Base-by-base conservation (phyloP, 2,113 vertebrate species). In the Lycocorax pyrrhopterus region DNA sequence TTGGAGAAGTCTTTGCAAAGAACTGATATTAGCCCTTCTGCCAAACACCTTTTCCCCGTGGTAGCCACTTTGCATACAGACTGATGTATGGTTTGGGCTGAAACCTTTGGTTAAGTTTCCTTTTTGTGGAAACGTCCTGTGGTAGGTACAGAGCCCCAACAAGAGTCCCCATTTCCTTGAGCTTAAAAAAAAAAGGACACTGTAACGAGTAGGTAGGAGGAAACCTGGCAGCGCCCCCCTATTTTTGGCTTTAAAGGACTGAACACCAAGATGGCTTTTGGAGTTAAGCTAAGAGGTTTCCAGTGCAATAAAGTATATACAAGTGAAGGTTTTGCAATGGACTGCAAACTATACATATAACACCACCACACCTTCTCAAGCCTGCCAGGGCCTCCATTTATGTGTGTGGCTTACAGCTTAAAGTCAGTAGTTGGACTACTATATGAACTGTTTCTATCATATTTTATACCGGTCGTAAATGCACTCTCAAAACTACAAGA, bases 391-490 rank as follows among this genome's bases (percentile, higher is more conserved):
- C 98, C 97, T 98, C 98, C 98, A 98, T 98, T 98, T 98, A 98
- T 98, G 97, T 98, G 86, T 98, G 98, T 98, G 98, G 98, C 98
- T 98, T 98, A 98, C 98, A 98, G 96, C 98, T 98, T 98, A 98
- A 97, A 99, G 98, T 98, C 98, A 98, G 98, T 99, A 99, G 98
- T 98, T 98, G 99, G 99, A 99, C 99, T 98, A 97, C 98, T 98
- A 90, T 98, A 99, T 98, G 99, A 99, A 99, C 98, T 98, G 98
- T 99, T 98, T 98, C 98, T 98, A 97, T 99, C 98, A 98, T 98
- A 98, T 98, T 98, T 98, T 98, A 98, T 98, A 98, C 98, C 98
- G 98, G 98, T 98, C 98, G 98, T 98, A 98, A 98, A 98, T 98
- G 98, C 98, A 98, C 98, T 98, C 98, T 98, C 98, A 98, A 98